phyloP scores from a whole-genome alignment of 2,113 vertebrate species.

The Kryptolebias marmoratus region DNA sequence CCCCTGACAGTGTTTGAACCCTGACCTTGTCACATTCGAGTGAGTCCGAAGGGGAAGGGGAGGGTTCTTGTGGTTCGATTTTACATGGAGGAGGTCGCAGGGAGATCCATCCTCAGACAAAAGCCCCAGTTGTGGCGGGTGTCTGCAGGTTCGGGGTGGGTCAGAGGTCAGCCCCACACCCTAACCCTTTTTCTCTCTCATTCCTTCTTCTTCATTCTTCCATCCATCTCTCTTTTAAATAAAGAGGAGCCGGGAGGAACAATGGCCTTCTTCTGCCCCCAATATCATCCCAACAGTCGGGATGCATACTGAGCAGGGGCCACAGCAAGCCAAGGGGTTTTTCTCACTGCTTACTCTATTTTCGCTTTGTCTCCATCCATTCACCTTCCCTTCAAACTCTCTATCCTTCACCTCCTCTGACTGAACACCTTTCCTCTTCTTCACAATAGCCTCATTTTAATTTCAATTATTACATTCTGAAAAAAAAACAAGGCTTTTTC shows the following conservation, averaged over 20 bases:
- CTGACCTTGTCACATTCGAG: slow-evolving; percentile 80
- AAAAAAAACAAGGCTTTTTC: neutral
- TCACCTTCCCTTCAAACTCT: slow-evolving; percentile 35
- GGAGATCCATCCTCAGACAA: slow-evolving; percentile 72
- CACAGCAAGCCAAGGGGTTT: slow-evolving; percentile 48
- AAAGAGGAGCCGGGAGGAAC: slow-evolving; percentile 69
- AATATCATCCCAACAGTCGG: slow-evolving; percentile 75
- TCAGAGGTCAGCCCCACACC: slow-evolving; percentile 66
- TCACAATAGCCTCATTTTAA: slow-evolving; percentile 28
- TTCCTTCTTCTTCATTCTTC: slow-evolving; percentile 68
- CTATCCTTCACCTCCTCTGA: slow-evolving; percentile 11
- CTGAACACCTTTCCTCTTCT: slow-evolving; percentile 17
- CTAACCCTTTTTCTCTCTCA: slow-evolving; percentile 64
- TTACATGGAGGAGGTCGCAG: slow-evolving; percentile 71
- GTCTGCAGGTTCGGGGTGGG: slow-evolving; percentile 66
- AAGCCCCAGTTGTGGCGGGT: slow-evolving; percentile 73
- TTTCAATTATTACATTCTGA: neutral
- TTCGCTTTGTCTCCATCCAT: slow-evolving; percentile 52
- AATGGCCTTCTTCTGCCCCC: slow-evolving; percentile 78
- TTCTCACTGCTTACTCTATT: slow-evolving; percentile 50
- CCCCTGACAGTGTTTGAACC: slow-evolving; percentile 70
- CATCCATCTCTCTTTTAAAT: slow-evolving; percentile 71
- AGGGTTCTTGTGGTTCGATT: slow-evolving; percentile 56
- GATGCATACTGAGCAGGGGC: slow-evolving; percentile 77
- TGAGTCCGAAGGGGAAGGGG: slow-evolving; percentile 51